Evolutionary conservation across 2,888 invertebrate genomes (phyloP).

Genomic region (Caenorhabditis parvicauda): DNA sequence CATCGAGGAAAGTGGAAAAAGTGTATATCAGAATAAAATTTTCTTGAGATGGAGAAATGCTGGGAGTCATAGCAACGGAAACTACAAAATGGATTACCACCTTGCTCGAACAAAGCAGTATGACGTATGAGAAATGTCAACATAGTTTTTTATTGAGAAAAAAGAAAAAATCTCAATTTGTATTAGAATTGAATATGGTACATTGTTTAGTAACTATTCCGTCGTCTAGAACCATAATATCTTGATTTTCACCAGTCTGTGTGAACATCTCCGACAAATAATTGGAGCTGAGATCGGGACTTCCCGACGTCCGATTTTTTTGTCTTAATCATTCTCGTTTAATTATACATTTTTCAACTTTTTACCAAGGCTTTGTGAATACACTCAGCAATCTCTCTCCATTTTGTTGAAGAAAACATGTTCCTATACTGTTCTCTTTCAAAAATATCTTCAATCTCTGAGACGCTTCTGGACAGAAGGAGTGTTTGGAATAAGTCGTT

Average conservation of each 20-base stretch:
- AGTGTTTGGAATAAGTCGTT: slow-evolving; percentile 18
- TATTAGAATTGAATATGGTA: not conserved
- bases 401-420: slow-evolving; percentile 52
- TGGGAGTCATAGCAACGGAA: not conserved
- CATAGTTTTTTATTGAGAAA: not conserved
- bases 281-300: slow-evolving; percentile 38
- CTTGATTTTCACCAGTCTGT: slow-evolving; percentile 35
- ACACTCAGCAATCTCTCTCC: slow-evolving; percentile 55
- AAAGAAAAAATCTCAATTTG: not conserved
- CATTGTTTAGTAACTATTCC: not conserved
- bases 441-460: slow-evolving; percentile 34
- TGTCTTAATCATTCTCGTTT: slow-evolving; percentile 14
- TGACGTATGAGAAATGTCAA: not conserved
- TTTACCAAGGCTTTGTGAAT: slow-evolving; percentile 27
- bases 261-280: slow-evolving; percentile 49
- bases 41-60: not conserved
- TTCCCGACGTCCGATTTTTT: slow-evolving; percentile 16
- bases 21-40: not conserved
- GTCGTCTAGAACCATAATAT: not conserved
- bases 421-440: slow-evolving; percentile 47
- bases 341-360: not conserved
- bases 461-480: slow-evolving; percentile 20
- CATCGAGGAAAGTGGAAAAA: slow-evolving; percentile 5
- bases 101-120: not conserved
- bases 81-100: not conserved